Base-by-base conservation (phyloP, 1,140 invertebrate genomes). In the Dryas iulia region DNA sequence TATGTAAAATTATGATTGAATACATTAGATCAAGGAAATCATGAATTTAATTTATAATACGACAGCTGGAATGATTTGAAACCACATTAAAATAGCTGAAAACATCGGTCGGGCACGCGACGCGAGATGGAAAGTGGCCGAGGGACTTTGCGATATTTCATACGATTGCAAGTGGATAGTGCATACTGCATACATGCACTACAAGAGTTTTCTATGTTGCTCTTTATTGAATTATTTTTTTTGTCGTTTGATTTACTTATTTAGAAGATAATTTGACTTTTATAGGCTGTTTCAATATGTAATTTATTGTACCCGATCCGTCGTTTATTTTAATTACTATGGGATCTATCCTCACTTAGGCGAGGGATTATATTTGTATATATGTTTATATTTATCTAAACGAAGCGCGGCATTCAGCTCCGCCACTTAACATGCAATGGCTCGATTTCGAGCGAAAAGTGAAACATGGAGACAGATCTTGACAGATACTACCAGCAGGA, bases 41-140 rank as follows among this genome's bases (percentile, higher is more conserved):
- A 47, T 28, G 35, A n/a, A 39, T 47, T 14, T 14, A 2, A 47
- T 61, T n/a, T 59, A 25, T 61, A 47, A 47, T 61, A 61, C 18
- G n/a, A 11, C 28, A 31, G 33, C 47, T 61, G 14, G 30, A 61
- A 61, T 47, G 23, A 61, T 61, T 61, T 47, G 33, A 61, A 47
- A 47, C 39, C 39, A 31, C 24, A 52, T 61, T 39, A 18, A 61
- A 61, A 28, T 61, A 47, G 14, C 39, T 47, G 59, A 61, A 35
- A 61, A 23, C 28, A 5, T 23, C 24, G 35, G 12, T 12, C n/a
- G 24, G 33, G 24, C 59, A 61, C 59, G 59, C 59, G 59, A 61
- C 23, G 12, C 59, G 39, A 61, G 35, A 47, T 33, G 57, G 59
- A 61, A 61, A 61, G 59, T 61, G 59, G 24, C 59, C 18, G 39